phyloP scores from a whole-genome alignment of 2,797 vertebrate species.

The Anguilla megastoma region DNA sequence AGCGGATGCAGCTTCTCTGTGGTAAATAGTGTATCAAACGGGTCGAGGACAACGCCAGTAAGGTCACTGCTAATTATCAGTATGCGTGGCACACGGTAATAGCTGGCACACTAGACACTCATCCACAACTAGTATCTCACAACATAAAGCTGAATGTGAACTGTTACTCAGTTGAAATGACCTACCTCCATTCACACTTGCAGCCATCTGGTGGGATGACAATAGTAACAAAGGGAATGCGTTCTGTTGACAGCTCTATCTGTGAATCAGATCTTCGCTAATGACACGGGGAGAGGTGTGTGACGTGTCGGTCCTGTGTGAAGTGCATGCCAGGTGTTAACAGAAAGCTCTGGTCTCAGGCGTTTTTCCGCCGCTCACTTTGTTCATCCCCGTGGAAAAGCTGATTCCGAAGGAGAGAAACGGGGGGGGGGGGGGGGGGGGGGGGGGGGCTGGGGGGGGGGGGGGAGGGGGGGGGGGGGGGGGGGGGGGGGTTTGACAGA shows the following conservation, averaged over 20 bases:
- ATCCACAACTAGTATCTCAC: background rate
- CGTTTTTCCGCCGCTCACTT: background rate
- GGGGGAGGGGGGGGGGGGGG: background rate
- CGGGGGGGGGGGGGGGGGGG: background rate
- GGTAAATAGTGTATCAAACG: slow-evolving; percentile 67
- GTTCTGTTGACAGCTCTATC: background rate
- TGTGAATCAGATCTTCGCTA: background rate
- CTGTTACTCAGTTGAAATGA: background rate
- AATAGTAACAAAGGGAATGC: background rate
- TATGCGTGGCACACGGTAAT: background rate
- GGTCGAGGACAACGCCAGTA: background rate
- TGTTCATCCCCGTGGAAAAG: background rate
- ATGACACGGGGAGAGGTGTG: background rate
- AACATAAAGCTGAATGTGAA: background rate
- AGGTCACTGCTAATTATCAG: background rate
- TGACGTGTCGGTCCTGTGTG: background rate
- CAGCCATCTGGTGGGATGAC: background rate
- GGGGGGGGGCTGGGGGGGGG: background rate
- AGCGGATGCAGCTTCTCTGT: slow-evolving; percentile 48
- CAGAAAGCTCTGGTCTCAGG: background rate
- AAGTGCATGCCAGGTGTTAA: background rate
- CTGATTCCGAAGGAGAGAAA: background rate
- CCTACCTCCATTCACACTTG: background rate
- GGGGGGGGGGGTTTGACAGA: too few relatives aligned
- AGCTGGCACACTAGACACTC: background rate